These are phyloP conservation scores for Drosophila kambysellisi DNA, from an alignment of 2,888 invertebrate genomes.

Conservation along the genomic window DNA sequence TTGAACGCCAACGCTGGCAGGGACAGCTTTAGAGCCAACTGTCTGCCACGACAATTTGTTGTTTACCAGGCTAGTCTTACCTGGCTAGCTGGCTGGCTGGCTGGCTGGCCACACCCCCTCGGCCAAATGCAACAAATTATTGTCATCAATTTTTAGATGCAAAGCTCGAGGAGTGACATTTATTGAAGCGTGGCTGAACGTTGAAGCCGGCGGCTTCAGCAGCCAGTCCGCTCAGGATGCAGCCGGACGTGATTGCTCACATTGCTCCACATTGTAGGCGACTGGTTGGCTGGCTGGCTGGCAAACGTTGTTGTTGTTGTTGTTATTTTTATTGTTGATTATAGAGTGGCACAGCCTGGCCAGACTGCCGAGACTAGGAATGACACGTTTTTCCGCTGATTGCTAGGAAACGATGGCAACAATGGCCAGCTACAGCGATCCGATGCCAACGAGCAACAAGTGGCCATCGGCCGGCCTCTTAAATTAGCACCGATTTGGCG, in stretches of 20 bases:
- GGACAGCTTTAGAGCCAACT: constrained; percentile 60
- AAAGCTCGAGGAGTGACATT: constrained; percentile 81
- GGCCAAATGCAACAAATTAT: constrained; percentile 79
- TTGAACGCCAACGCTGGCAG: constrained; percentile 57
- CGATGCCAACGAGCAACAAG: constrained; percentile 62
- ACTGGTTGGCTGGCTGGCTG: constrained; percentile 39
- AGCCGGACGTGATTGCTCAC: constrained; percentile 69
- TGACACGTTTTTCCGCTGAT: constrained; percentile 78
- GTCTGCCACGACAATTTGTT: constrained; percentile 75
- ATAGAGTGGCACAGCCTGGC: constrained; percentile 48
- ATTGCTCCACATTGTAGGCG: constrained; percentile 74
- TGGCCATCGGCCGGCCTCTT: constrained; percentile 66
- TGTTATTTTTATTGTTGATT: constrained; percentile 65
- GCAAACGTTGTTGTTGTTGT: constrained; percentile 45
- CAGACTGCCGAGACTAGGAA: constrained; percentile 42
- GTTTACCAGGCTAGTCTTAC: constrained; percentile 19
- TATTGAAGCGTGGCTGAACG: constrained; percentile 77
- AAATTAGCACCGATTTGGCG: constrained; percentile 60
- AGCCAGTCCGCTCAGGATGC: constrained; percentile 42
- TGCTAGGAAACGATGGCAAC: constrained; percentile 67
- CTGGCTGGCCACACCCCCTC: constrained; percentile 67
- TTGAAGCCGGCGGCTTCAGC: constrained; percentile 48
- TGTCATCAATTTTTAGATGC: constrained; percentile 81
- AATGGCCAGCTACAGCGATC: constrained; percentile 22
- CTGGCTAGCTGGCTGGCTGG: constrained; percentile 23